A percentile compares a stretch with the other conserved stretches of the same genome.
These are phyloP conservation scores for Meta bourneti DNA, from an alignment of 2,888 invertebrate genomes.

Conservation along the genomic window DNA sequence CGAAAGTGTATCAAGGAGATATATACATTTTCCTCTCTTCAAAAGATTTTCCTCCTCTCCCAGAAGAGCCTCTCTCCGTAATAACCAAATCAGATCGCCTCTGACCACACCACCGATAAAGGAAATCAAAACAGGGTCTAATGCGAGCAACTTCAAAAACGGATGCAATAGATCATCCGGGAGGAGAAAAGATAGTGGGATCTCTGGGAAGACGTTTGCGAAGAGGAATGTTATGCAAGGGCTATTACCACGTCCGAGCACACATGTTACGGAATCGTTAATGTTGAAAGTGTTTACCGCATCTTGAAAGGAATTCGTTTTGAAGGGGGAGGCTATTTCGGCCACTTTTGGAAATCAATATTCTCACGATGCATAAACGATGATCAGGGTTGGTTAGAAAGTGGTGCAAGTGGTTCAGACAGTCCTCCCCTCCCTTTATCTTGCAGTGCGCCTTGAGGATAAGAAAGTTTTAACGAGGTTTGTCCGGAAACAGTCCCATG, in stretches of 20 bases:
- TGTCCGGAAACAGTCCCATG: not conserved
- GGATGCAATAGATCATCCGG: constrained; percentile 49
- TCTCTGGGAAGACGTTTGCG: not conserved
- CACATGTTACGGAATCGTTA: constrained; percentile 25
- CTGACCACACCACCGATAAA: no score
- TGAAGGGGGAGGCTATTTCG: constrained; percentile 12
- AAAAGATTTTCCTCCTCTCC: not conserved
- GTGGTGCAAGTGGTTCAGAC: not conserved
- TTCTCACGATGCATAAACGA: constrained; percentile 11
- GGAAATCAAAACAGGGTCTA: no score
- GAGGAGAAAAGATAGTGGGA: not conserved
- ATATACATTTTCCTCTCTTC: no score
- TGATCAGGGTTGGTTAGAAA: not conserved
- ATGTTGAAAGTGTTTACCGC: constrained; percentile 9
- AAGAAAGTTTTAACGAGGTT: not conserved
- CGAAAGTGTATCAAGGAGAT: no score
- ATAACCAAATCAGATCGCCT: not conserved
- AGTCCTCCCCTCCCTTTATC: not conserved
- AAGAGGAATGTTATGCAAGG: constrained; percentile 8
- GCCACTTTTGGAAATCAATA: not conserved
- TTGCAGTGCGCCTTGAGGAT: not conserved
- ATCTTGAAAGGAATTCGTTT: constrained; percentile 5
- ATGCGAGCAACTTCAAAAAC: constrained; percentile 25
- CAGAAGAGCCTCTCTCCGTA: not conserved
- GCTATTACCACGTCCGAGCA: constrained; percentile 48